Conservation (phyloP, 2,113 vertebrate species). For the Verasper variegatus region DNA sequence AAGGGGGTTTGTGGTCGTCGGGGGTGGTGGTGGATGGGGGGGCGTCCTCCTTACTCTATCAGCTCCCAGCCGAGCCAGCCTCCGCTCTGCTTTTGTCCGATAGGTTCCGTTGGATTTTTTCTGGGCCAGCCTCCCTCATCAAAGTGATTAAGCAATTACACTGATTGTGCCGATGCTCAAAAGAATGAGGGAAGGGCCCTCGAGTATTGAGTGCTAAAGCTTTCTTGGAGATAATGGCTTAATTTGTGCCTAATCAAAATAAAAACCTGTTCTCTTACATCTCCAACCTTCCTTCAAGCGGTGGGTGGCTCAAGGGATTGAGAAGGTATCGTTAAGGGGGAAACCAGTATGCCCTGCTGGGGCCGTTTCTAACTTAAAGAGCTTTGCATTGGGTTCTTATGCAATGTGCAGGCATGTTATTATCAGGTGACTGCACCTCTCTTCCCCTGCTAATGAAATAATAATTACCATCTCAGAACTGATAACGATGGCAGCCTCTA, state of each 20-base stretch:
- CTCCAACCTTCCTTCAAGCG: conserved; percentile 26
- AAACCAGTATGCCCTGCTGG: neutral
- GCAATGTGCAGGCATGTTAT: neutral
- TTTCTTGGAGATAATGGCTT: conserved; percentile 74
- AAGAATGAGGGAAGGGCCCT: conserved; percentile 63
- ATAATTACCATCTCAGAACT: conserved; percentile 21
- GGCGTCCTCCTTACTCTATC: neutral
- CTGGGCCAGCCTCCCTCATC: conserved; percentile 72
- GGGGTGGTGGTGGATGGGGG: too few relatives aligned
- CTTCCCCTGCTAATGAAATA: conserved; percentile 11
- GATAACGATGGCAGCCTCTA: neutral
- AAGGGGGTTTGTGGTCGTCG: too few relatives aligned
- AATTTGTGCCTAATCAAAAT: conserved; percentile 76
- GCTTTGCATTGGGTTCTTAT: neutral
- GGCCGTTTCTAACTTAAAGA: conserved; percentile 27
- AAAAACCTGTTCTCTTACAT: conserved; percentile 52
- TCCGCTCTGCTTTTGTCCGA: conserved; percentile 54
- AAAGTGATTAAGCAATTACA: conserved; percentile 79
- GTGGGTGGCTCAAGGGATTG: conserved; percentile 9
- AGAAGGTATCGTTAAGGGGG: conserved; percentile 14
- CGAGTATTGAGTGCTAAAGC: conserved; percentile 70
- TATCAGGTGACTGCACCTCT: neutral
- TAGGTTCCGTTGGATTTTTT: conserved; percentile 63
- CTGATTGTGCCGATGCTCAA: conserved; percentile 72
- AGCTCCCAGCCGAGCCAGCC: neutral